Evolutionary conservation across 2,888 invertebrate genomes (phyloP), one percentile per base, ranked within the genome.

Genomic region (Exocentrus adspersus): DNA sequence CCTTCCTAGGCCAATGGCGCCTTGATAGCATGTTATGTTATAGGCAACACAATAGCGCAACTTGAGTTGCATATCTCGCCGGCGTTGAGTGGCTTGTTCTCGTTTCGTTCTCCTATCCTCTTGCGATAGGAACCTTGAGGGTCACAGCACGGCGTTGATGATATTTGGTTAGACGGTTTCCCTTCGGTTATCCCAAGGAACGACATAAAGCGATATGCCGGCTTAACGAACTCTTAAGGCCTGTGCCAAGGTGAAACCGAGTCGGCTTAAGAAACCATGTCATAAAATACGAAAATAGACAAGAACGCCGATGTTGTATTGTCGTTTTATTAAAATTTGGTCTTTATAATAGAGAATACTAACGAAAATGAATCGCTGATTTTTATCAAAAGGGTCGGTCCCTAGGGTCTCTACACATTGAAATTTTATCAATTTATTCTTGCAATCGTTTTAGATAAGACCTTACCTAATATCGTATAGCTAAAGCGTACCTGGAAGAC

Each of bases 21-120:
- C 20, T 16, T 43, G 43, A 19, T 43, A 17, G 9, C 20, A 43
- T 10, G 43, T 43, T 19, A 52, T 4, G 12, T n/a, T n/a, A n/a
- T n/a, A n/a, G n/a, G n/a, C n/a, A 5, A 51, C 32, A 12, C 9
- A 30, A 30, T 10, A 32, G 14, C 37, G 56, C 20, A 24, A 24
- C 48, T 17, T 37, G 41, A 43, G 65, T 65, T 65, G 65, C 62
- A 59, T 62, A 65, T 2, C 21, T 53, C 19, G 10, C 50, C 14
- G 65, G 65, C 62, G 65, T 43, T 54, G 19, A 17, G 30, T 17
- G 14, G 28, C 1, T 19, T 24, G 30, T 10, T 42, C 32, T 51
- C 51, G 6, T 30, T 51, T 51, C 10, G 14, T 10, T 28, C 50
- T n/a, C n/a, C n/a, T n/a, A n/a, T n/a, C n/a, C n/a, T n/a, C n/a